Evolutionary conservation across 2,888 invertebrate genomes (phyloP), one percentile per base, ranked within the genome.

Genomic region (Microplitis manilae): DNA sequence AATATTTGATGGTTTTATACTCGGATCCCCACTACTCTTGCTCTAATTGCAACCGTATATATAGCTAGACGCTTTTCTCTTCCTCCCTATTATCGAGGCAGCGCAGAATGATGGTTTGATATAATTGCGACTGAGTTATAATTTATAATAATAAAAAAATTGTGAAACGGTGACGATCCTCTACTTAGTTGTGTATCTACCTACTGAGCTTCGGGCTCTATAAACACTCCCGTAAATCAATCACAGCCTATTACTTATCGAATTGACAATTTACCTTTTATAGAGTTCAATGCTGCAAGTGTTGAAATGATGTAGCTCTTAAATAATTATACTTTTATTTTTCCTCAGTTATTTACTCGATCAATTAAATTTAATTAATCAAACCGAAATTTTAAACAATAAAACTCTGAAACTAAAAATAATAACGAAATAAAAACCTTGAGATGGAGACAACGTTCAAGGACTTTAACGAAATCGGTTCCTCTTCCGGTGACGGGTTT

Each of bases 391-490:
- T 4, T 30, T 30, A 30, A 30, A 30, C 30, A 30, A 30, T 9
- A 1, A 7, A 41, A 41, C 2, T 9, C 9, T 50, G 9, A 50
- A 50, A 71, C 13, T 61, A 4, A 60, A 70, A 70, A 38, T 70
- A 13, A 20, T 4, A 8, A 20, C 1, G 50, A 9, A 59, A 70
- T 30, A 70, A 50, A 70, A 60, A 20, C 50, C 13, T 59, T 17
- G 17, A 64, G 9, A 30, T 41, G 67, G 30, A 15, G 50, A 8
- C 15, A 40, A 72, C 20, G 50, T 77, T 50, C 64, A 77, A 74
- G 77, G 80, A 84, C 83, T 83, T 83, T 84, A 82, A 82, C 82
- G 81, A 83, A 81, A 82, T 83, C 83, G 77, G 74, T 75, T 77
- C 73, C 70, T 81, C 82, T 82, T 82, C 81, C 78, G 75, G 50